These are phyloP conservation scores for Dryobotodes eremita DNA, from an alignment of 2,888 invertebrate genomes.

Conservation along the genomic window DNA sequence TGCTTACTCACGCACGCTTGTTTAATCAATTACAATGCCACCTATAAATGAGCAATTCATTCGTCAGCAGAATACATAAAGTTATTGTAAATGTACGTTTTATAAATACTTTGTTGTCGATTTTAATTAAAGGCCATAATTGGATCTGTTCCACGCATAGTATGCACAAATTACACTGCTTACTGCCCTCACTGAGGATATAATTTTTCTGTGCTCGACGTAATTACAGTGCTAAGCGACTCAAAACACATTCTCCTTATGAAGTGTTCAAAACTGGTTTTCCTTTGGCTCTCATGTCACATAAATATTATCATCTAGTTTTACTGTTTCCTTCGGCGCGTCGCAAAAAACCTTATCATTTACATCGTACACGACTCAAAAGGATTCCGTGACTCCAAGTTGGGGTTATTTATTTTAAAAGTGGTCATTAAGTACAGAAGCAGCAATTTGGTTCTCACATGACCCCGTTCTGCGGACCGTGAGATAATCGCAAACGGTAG, in stretches of 20 bases:
- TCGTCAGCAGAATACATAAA: constrained; percentile 70
- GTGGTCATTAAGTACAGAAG: constrained; percentile 80
- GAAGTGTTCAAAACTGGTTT: constrained; percentile 74
- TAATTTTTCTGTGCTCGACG: constrained; percentile 75
- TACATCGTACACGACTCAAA: constrained; percentile 78
- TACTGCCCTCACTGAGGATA: constrained; percentile 73
- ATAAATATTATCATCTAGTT: constrained; percentile 75
- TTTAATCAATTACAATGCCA: constrained; percentile 73
- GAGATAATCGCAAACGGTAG: constrained; percentile 89
- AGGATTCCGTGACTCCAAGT: constrained; percentile 80
- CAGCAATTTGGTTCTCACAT: constrained; percentile 85
- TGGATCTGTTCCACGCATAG: constrained; percentile 68
- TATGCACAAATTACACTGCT: constrained; percentile 75
- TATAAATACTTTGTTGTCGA: constrained; percentile 73
- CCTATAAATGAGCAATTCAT: constrained; percentile 74
- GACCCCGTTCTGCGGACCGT: constrained; percentile 86
- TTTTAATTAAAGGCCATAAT: constrained; percentile 79
- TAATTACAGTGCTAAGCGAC: constrained; percentile 75
- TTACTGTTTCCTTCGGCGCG: constrained; percentile 70
- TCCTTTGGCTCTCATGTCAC: constrained; percentile 69
- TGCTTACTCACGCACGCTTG: constrained; percentile 76
- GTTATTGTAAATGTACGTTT: constrained; percentile 67
- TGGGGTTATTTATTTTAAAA: constrained; percentile 78
- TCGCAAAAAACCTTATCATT: constrained; percentile 78
- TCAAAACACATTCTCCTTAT: constrained; percentile 76